These are phyloP conservation scores for Watsonalla binaria DNA, from an alignment of 2,888 invertebrate species.

Conservation along the genomic window DNA sequence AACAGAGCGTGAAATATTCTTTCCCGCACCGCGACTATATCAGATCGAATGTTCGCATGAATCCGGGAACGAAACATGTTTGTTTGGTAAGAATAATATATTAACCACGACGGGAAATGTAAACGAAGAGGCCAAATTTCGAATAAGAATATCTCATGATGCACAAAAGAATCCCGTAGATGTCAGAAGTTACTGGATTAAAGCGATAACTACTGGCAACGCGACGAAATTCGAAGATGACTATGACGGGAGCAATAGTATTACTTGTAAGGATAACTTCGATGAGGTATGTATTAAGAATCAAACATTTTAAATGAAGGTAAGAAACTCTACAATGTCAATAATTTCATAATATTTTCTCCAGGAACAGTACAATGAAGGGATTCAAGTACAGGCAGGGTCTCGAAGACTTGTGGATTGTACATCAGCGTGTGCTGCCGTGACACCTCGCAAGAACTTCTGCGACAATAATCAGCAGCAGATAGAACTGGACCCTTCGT, in stretches of 20 bases:
- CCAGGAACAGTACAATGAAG: constrained; percentile 30
- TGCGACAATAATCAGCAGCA: constrained; percentile 80
- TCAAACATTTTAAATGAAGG: not conserved
- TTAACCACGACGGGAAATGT: constrained; percentile 42
- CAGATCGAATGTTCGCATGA: constrained; percentile 51
- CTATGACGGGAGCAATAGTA: constrained; percentile 43
- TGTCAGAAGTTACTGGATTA: constrained; percentile 51
- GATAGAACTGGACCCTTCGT: constrained; percentile 79
- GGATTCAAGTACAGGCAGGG: constrained; percentile 47
- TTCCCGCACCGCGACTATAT: constrained; percentile 80
- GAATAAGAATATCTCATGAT: constrained; percentile 54
- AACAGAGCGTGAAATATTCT: constrained; percentile 76
- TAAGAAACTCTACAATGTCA: constrained; percentile 1
- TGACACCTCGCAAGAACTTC: constrained; percentile 74
- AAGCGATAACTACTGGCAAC: constrained; percentile 45
- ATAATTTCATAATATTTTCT: constrained; percentile 11
- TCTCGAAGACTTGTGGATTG: constrained; percentile 68
- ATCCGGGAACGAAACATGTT: constrained; percentile 56
- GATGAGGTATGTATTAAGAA: constrained; percentile 31
- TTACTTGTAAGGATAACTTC: constrained; percentile 56
- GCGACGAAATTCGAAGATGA: constrained; percentile 39
- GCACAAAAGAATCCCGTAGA: constrained; percentile 38
- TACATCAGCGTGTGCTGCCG: constrained; percentile 78
- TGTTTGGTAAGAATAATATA: constrained; percentile 51
- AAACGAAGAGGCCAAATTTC: constrained; percentile 34